Evolutionary conservation across 2,113 vertebrate species (phyloP).

Genomic region (Leucopsar rothschildi): DNA sequence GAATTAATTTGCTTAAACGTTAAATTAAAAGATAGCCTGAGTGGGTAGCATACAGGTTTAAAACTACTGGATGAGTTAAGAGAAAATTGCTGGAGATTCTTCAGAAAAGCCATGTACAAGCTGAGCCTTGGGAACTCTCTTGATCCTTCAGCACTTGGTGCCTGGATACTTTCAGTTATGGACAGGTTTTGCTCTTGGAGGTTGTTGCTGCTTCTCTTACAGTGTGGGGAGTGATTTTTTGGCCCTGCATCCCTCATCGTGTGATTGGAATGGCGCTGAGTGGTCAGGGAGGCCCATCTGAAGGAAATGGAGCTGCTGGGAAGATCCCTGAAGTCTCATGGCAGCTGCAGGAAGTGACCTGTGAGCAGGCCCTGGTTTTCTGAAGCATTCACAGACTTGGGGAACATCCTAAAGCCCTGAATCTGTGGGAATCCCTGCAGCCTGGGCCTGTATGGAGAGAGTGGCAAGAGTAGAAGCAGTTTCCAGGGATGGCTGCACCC

Average conservation of each 20-base stretch:
- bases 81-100: neutral
- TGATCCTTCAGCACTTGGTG: neutral
- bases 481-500: neutral
- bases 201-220: neutral
- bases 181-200: neutral
- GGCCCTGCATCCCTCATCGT: neutral
- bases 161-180: neutral
- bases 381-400: neutral
- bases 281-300: neutral
- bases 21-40: neutral
- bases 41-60: neutral
- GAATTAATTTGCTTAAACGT: constrained; percentile 12
- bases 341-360: neutral
- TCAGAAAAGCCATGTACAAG: neutral
- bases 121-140: neutral
- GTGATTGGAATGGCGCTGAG: accelerated
- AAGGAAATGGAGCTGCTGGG: neutral
- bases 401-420: neutral
- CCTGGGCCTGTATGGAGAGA: neutral
- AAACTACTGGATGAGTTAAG: neutral
- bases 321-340: accelerated
- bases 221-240: neutral
- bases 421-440: neutral
- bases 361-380: neutral
- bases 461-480: neutral